Evolutionary conservation across 1,140 invertebrate species (phyloP).

Genomic region (Choristoneura fumiferana): DNA sequence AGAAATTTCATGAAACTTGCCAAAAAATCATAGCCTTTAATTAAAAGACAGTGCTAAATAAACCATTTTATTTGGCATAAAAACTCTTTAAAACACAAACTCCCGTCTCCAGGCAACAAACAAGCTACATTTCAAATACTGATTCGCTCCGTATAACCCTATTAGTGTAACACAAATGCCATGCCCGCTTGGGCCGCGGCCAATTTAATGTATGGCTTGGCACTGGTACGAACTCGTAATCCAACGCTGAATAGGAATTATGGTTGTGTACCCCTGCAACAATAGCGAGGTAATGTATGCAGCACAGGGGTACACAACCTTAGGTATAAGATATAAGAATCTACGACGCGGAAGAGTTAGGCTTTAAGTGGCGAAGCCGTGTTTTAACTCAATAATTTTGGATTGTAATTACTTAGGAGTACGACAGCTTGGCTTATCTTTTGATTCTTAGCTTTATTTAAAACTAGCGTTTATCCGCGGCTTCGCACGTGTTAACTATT

Average conservation of each 20-base stretch:
- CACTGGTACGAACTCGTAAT: conserved; percentile 46
- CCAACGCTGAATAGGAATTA: conserved; percentile 62
- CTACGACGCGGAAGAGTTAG: background rate
- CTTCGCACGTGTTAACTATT: no score
- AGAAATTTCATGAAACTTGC: no score
- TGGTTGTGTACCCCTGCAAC: conserved; percentile 31
- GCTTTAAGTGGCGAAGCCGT: no score
- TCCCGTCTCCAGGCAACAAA: conserved; percentile 25
- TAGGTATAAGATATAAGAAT: background rate
- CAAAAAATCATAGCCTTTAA: no score
- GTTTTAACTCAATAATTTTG: no score
- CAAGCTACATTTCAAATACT: conserved; percentile 46
- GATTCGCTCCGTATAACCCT: conserved; percentile 49
- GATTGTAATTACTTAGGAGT: no score
- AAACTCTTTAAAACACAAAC: conserved; percentile 2
- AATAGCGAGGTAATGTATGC: conserved; percentile 16
- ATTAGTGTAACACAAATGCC: conserved; percentile 61
- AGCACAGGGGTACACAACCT: conserved; percentile 2
- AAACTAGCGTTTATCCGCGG: no score
- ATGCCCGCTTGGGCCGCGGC: conserved; percentile 56
- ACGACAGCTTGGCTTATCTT: no score
- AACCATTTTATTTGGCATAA: no score
- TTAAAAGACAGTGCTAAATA: no score
- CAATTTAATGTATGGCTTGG: conserved; percentile 72
- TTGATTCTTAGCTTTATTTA: no score